Evolutionary conservation across 2,888 invertebrate species (phyloP).

Genomic region (Hesperia comma): DNA sequence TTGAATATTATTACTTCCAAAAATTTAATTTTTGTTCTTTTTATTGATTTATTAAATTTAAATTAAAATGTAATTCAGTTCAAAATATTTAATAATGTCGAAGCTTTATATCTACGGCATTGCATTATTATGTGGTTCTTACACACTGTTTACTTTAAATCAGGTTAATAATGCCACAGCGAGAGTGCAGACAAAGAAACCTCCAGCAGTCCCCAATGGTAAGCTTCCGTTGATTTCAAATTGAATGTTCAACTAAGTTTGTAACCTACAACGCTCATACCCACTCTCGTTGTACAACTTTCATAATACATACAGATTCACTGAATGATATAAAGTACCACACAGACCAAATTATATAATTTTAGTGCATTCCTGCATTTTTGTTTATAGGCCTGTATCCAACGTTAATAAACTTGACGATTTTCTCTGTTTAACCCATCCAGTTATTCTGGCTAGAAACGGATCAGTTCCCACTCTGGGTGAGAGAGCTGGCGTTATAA

Average conservation of each 20-base stretch:
- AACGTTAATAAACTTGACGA: conserved; percentile 72
- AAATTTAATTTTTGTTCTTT: not conserved
- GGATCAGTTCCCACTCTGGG: conserved; percentile 86
- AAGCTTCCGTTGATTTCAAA: conserved; percentile 65
- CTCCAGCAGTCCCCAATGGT: conserved; percentile 95
- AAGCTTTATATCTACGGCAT: not conserved
- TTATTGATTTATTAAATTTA: no score
- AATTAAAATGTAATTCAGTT: not conserved
- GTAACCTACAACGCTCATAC: conserved; percentile 8
- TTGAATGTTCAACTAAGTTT: conserved; percentile 20
- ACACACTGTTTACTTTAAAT: conserved; percentile 69
- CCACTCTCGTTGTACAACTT: conserved; percentile 8
- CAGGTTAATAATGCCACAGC: conserved; percentile 99
- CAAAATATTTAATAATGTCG: not conserved
- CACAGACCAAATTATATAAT: conserved; percentile 7
- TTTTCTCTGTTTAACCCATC: conserved; percentile 78
- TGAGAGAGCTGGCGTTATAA: conserved; percentile 83
- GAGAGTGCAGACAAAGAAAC: conserved; percentile 99
- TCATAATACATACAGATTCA: conserved; percentile 14
- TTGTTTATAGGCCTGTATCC: conserved; percentile 33
- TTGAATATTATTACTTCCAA: not conserved
- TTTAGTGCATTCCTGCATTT: conserved; percentile 15
- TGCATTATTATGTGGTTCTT: conserved; percentile 44
- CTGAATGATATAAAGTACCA: conserved; percentile 10
- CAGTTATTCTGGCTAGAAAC: conserved; percentile 86